Conservation (phyloP, 2,113 vertebrate species). For the Eulemur rufifrons region DNA sequence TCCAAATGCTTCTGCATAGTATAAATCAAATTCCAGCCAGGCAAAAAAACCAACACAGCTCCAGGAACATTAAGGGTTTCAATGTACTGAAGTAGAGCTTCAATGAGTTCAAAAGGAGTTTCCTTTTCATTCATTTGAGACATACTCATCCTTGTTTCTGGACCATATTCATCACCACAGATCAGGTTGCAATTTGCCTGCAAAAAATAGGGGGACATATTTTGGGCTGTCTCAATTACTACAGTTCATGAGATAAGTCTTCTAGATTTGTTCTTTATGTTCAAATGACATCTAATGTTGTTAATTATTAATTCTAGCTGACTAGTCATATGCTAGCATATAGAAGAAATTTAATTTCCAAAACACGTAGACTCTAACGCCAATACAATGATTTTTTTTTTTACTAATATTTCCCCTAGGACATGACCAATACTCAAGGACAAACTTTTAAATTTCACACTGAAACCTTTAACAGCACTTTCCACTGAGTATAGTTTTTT, state of each 20-base stretch:
- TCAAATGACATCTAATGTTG: neutral
- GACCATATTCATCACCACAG: conserved; percentile 90
- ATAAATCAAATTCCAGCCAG: conserved; percentile 98
- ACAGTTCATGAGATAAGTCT: neutral
- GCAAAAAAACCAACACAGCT: conserved; percentile 94
- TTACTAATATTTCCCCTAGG: neutral
- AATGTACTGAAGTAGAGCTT: conserved; percentile 94
- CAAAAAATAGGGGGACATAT: neutral
- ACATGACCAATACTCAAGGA: neutral
- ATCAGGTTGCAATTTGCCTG: conserved; percentile 95
- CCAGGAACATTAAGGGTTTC: conserved; percentile 93
- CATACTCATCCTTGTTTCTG: conserved; percentile 93
- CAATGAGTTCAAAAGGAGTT: conserved; percentile 96
- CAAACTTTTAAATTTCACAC: neutral
- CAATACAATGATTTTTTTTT: neutral
- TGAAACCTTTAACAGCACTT: neutral
- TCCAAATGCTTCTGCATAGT: conserved; percentile 97
- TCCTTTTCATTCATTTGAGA: conserved; percentile 95
- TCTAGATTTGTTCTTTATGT: neutral
- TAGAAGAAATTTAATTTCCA: neutral
- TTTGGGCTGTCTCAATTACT: neutral
- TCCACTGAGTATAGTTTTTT: neutral
- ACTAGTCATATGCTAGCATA: neutral
- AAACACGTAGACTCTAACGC: neutral
- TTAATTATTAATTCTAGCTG: neutral